phyloP scores from a whole-genome alignment of 2,113 vertebrate genomes.

The Scopus umbretta region DNA sequence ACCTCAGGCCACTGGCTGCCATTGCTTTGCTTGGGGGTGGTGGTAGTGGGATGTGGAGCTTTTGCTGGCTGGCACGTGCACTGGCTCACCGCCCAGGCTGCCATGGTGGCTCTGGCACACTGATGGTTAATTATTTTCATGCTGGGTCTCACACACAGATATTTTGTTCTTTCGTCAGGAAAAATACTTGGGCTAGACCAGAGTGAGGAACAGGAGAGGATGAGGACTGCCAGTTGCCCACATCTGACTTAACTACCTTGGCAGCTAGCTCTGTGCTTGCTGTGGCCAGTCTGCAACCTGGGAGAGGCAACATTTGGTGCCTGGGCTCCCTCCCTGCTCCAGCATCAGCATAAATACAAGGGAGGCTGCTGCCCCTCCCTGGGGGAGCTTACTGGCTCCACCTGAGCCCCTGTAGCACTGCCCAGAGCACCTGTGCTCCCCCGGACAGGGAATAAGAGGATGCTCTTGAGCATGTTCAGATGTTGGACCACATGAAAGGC shows the following conservation, averaged over 20 bases:
- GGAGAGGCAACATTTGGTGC: background rate
- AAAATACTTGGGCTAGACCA: background rate
- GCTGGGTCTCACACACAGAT: background rate
- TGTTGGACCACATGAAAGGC: background rate
- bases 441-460: background rate
- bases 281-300: fast-evolving
- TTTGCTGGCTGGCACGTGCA: background rate
- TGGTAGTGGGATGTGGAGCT: background rate
- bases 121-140: background rate
- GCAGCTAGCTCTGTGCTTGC: background rate
- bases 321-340: background rate
- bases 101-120: fast-evolving
- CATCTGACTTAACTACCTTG: background rate
- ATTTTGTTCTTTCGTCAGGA: background rate
- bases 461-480: background rate
- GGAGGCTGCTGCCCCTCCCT: background rate
- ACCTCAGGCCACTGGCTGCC: background rate
- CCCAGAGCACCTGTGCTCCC: background rate
- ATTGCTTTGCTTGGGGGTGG: background rate
- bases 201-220: background rate
- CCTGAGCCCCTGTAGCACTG: background rate
- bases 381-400: fast-evolving
- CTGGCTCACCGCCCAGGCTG: background rate
- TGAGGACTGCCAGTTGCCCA: background rate
- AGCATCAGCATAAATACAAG: background rate